phyloP scores from a whole-genome alignment of 2,797 vertebrate genomes.

The Hyperoplus lanceolatus region DNA sequence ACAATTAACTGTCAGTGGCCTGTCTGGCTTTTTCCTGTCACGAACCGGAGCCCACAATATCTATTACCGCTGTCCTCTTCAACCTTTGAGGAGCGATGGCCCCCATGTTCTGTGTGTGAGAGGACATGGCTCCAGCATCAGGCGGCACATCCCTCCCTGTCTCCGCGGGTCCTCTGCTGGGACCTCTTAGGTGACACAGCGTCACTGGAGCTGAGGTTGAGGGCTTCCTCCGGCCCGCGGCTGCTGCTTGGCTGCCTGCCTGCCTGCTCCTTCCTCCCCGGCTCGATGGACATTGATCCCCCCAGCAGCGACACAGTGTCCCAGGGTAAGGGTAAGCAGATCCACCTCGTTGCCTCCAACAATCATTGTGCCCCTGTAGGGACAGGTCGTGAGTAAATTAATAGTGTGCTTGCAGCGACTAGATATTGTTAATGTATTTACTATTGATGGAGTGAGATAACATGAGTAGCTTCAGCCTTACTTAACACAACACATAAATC shows the following conservation, averaged over 20 bases:
- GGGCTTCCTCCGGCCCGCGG: constrained; percentile 76
- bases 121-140: constrained; percentile 79
- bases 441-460: constrained; percentile 92
- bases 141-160: constrained; percentile 73
- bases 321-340: constrained; percentile 87
- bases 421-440: constrained; percentile 92
- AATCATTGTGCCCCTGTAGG: constrained; percentile 88
- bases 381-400: constrained; percentile 90
- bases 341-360: constrained; percentile 90
- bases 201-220: constrained; percentile 79
- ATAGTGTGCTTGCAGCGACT: constrained; percentile 90
- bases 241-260: constrained; percentile 79
- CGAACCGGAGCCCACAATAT: constrained; percentile 70
- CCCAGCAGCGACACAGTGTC: constrained; percentile 86
- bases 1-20: constrained; percentile 64
- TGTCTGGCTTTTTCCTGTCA: constrained; percentile 66
- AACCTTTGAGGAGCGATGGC: constrained; percentile 72
- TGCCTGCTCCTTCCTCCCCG: constrained; percentile 72
- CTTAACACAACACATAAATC: constrained; percentile 93
- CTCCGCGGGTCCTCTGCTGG: constrained; percentile 73
- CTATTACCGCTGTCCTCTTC: constrained; percentile 80
- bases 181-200: constrained; percentile 82
- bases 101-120: constrained; percentile 68
- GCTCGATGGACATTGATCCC: constrained; percentile 90
- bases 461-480: constrained; percentile 91